Conservation (phyloP, 2,888 invertebrate species). For the Strigamia crassipes region DNA sequence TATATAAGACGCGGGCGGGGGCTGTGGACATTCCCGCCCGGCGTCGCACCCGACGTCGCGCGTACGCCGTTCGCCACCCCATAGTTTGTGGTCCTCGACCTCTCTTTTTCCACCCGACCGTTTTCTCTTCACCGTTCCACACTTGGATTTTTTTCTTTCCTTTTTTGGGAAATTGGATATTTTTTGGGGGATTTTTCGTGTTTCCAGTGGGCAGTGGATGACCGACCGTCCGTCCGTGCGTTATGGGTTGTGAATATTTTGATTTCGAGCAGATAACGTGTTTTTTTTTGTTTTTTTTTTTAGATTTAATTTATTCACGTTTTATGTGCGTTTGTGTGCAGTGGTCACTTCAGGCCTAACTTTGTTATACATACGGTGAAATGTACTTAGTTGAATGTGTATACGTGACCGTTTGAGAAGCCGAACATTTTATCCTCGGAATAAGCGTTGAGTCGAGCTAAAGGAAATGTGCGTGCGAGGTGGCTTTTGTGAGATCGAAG, state of each 20-base stretch:
- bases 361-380: neutral
- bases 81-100: neutral
- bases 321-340: neutral
- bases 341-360: no score
- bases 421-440: neutral
- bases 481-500: neutral
- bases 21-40: slow-evolving; percentile 30
- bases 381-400: neutral
- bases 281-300: neutral
- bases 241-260: neutral
- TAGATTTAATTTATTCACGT: neutral
- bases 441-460: neutral
- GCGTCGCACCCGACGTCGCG: slow-evolving; percentile 30
- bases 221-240: neutral
- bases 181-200: neutral
- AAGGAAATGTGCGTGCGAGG: neutral
- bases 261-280: neutral
- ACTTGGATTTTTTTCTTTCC: neutral
- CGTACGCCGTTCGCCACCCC: neutral
- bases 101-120: neutral
- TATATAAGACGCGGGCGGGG: slow-evolving; percentile 30
- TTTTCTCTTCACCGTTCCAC: neutral
- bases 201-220: neutral
- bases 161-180: slow-evolving; percentile 14
- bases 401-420: neutral